Evolutionary conservation across 2,113 vertebrate genomes (phyloP).

Genomic region (Craseonycteris thonglongyai): DNA sequence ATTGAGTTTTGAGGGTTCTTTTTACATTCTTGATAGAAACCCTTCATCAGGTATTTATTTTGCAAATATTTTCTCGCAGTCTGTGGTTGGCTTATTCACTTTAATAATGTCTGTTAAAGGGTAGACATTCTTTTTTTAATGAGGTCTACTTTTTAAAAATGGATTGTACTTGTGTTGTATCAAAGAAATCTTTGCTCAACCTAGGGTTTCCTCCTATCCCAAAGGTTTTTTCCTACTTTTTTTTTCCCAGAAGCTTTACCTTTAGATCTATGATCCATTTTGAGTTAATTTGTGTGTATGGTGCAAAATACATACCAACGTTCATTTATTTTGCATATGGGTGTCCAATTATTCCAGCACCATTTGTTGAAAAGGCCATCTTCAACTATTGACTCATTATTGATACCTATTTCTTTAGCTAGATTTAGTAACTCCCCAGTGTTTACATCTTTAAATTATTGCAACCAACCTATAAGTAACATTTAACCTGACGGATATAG

Average conservation of each 20-base stretch:
- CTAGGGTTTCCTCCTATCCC: not conserved
- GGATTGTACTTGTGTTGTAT: not conserved
- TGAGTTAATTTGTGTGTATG: not conserved
- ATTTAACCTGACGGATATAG: not conserved
- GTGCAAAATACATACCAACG: not conserved
- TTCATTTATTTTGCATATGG: conserved; percentile 1
- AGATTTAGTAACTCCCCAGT: not conserved
- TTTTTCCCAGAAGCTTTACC: not conserved
- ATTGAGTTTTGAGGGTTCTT: conserved; percentile 25
- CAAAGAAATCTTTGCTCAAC: not conserved
- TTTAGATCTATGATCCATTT: not conserved
- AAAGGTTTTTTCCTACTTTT: not conserved
- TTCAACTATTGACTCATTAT: not conserved
- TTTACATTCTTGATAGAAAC: not conserved
- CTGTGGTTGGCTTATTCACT: not conserved
- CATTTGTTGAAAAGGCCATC: not conserved
- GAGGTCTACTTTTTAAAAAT: not conserved
- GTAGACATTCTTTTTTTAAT: conserved; percentile 39
- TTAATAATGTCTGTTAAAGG: not conserved
- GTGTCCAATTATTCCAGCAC: not conserved
- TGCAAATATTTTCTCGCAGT: conserved; percentile 35
- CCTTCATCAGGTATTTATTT: conserved; percentile 29
- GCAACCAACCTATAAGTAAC: not conserved
- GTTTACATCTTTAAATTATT: not conserved
- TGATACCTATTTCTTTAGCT: not conserved